Conservation (phyloP, 1,140 invertebrate species). For the Telenomus remus region DNA sequence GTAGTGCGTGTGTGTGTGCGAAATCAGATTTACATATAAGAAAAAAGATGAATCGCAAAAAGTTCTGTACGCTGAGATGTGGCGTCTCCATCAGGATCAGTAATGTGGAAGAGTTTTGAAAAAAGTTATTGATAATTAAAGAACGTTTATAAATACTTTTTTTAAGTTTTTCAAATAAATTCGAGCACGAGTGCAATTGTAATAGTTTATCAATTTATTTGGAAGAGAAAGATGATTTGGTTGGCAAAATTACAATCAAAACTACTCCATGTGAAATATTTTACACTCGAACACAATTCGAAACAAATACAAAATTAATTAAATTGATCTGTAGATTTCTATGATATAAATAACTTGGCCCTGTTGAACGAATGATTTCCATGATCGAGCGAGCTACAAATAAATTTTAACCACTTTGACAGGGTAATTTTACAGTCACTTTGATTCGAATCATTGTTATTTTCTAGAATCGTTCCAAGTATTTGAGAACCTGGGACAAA, state of each 20-base stretch:
- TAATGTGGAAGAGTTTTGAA: too few species aligned
- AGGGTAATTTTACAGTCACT: constrained; percentile 11
- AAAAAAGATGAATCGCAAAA: constrained; percentile 1
- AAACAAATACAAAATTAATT: too few species aligned
- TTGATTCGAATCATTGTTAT: constrained; percentile 3
- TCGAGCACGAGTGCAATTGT: too few species aligned
- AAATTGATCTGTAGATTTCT: not conserved
- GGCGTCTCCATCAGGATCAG: not conserved
- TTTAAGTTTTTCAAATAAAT: too few species aligned
- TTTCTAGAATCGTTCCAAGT: not conserved
- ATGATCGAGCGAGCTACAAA: too few species aligned
- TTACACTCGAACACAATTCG: too few species aligned
- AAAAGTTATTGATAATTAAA: too few species aligned
- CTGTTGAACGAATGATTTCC: not conserved
- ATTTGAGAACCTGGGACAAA: not conserved
- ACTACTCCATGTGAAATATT: too few species aligned
- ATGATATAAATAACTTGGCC: not conserved
- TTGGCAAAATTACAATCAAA: too few species aligned
- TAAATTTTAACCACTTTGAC: constrained; percentile 7
- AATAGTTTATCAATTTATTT: too few species aligned
- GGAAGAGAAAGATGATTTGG: too few species aligned
- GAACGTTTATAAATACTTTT: too few species aligned
- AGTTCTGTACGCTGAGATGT: constrained; percentile 7
- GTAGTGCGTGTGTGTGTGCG: constrained; percentile 56
- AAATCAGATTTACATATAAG: constrained; percentile 42